phyloP scores from a whole-genome alignment of 2,888 invertebrate genomes.

The Chaetoderma sp. region DNA sequence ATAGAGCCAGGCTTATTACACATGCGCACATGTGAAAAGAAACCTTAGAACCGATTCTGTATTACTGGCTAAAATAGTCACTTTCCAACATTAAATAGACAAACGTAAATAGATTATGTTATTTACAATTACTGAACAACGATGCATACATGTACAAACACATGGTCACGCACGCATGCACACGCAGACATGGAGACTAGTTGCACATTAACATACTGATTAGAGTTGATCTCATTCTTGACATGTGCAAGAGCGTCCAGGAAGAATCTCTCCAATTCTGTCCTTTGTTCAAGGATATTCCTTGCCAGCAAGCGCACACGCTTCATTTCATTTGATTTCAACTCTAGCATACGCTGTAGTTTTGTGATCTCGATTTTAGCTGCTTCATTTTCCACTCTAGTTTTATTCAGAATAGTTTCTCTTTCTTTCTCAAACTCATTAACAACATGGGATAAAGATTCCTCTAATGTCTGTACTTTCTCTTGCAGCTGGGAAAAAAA shows the following conservation, averaged over 20 bases:
- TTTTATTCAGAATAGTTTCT: conserved; percentile 41
- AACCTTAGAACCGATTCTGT: too few species aligned
- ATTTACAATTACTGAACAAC: too few species aligned
- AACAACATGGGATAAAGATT: conserved; percentile 65
- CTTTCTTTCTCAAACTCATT: conserved; percentile 65
- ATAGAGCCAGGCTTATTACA: neutral
- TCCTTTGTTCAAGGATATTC: conserved; percentile 67
- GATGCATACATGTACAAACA: too few species aligned
- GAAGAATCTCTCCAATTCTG: conserved; percentile 68
- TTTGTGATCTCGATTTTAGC: conserved; percentile 62
- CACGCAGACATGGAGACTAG: too few species aligned
- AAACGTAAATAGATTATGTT: too few species aligned
- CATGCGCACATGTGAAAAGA: too few species aligned
- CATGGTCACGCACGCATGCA: too few species aligned
- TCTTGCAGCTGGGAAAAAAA: conserved; percentile 53
- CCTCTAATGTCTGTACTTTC: conserved; percentile 64
- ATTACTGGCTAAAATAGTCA: too few species aligned
- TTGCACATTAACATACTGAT: conserved; percentile 64
- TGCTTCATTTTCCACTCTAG: conserved; percentile 59
- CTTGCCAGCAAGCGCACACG: conserved; percentile 67
- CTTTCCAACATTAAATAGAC: too few species aligned
- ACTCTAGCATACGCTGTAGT: conserved; percentile 64
- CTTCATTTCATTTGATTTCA: conserved; percentile 67
- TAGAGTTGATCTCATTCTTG: conserved; percentile 61
- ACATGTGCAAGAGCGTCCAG: conserved; percentile 66